Evolutionary conservation across 1,140 invertebrate species (phyloP), one percentile per base, ranked within the genome.

Genomic region (Drosophila micromelanica): DNA sequence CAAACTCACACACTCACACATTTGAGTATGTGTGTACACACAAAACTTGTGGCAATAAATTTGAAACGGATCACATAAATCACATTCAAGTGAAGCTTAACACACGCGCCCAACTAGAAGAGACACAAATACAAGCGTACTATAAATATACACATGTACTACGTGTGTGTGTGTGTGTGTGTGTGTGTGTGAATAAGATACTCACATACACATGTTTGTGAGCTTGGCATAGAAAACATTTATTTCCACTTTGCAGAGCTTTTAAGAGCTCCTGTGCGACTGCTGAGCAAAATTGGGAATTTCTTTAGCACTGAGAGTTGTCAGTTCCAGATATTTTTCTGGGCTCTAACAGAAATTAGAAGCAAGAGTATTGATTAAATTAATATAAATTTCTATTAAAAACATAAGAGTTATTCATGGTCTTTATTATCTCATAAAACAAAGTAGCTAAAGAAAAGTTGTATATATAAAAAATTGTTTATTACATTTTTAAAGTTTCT

Each of bases 61-160:
- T 87, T 84, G 20, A 76, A 84, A 80, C 84, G 84, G 84, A 87
- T 87, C 84, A 87, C 84, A 87, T 87, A 87, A 87, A 87, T 87
- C 84, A 87, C 84, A 89, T 87, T 87, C 84, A 87, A 87, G 84
- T 87, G 84, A 87, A 87, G 84, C 84, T 87, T 87, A 90, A 87
- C 84, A 90, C 84, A 89, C 84, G 84, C 79, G 76, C 79, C 80
- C 79, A 89, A 87, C 79, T 89, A 82, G 84, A 84, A 77, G 71
- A 77, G 81, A 71, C 73, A 76, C 65, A 71, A 56, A 75, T 45
- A 63, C 72, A 71, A 57, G 32, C 64, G 27, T 8, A 52, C 11
- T 17, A 64, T 46, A 61, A 15, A 54, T 51, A 60, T 37, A 65
- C 45, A 60, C 40, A 63, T 49, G 59, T 23, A 65, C 56, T 62